phyloP scores from a whole-genome alignment of 2,113 vertebrate species.

The Psephotus haematonotus region DNA sequence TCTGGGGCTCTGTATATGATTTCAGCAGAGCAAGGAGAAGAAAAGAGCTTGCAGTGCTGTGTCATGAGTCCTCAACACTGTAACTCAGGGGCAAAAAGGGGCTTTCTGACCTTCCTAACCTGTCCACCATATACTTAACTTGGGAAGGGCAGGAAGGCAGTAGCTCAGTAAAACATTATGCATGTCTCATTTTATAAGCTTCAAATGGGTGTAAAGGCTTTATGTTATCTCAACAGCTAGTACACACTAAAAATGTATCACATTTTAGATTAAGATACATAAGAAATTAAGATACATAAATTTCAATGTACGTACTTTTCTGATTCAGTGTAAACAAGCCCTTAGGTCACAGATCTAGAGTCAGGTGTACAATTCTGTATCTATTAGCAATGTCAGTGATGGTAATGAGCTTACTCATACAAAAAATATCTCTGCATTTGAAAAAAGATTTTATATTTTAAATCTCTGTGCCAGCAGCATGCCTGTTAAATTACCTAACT shows the following conservation, averaged over 20 bases:
- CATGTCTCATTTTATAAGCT: background rate
- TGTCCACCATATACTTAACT: background rate
- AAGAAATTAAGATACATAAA: background rate
- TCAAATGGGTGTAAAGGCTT: background rate
- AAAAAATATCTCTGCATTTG: background rate
- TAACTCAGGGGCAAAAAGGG: background rate
- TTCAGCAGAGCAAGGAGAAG: background rate
- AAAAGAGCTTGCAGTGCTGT: background rate
- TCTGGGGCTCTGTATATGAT: background rate
- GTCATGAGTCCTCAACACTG: rapidly evolving
- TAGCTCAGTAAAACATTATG: background rate
- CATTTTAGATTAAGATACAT: too few species aligned
- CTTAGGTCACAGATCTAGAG: background rate
- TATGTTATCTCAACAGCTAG: background rate
- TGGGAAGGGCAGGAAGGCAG: background rate
- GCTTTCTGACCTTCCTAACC: background rate
- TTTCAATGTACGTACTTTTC: background rate
- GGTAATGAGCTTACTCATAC: background rate
- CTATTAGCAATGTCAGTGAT: background rate
- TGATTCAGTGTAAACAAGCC: background rate
- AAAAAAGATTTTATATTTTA: background rate
- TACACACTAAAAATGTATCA: background rate
- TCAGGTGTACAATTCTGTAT: background rate
- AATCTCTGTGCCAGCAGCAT: background rate
- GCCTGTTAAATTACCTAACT: background rate